A percentile compares a stretch with the other conserved stretches of the same genome.
phyloP scores from a whole-genome alignment of 2,797 vertebrate genomes.

The Catostomus latipinnis region DNA sequence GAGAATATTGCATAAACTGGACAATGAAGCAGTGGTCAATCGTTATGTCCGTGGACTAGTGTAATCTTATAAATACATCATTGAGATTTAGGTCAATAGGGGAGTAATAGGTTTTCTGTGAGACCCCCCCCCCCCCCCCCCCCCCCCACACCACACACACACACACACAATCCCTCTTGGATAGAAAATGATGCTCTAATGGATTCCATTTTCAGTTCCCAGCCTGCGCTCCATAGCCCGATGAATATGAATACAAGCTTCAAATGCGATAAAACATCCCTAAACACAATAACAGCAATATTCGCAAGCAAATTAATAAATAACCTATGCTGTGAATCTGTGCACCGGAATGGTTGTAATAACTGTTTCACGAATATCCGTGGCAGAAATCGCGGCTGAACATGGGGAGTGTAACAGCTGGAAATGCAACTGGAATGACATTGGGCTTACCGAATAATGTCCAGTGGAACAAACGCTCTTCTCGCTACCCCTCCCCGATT shows the following conservation, averaged over 20 bases:
- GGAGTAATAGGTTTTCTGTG: constrained; percentile 58
- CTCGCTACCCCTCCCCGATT: constrained; percentile 65
- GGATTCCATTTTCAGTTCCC: constrained; percentile 60
- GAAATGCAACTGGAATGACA: constrained; percentile 73
- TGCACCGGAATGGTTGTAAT: background rate
- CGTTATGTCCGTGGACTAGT: constrained; percentile 40
- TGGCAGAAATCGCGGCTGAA: constrained; percentile 40
- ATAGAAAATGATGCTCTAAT: constrained; percentile 65
- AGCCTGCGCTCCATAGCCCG: constrained; percentile 36
- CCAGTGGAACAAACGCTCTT: constrained; percentile 71
- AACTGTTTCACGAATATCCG: constrained; percentile 13
- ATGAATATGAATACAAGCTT: constrained; percentile 39
- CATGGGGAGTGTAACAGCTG: constrained; percentile 53
- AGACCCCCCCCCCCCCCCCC: constrained; percentile 23
- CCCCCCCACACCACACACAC: no score
- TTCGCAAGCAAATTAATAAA: background rate
- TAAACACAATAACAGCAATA: background rate
- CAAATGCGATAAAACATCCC: constrained; percentile 14
- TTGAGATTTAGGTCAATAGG: constrained; percentile 66
- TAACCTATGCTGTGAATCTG: background rate
- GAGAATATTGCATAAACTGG: constrained; percentile 22
- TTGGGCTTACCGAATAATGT: constrained; percentile 83
- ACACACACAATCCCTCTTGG: constrained; percentile 37
- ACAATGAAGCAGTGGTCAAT: constrained; percentile 44
- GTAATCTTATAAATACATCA: constrained; percentile 62